These are phyloP conservation scores for Crossaster papposus DNA, from an alignment of 53 echinoderm and acorn worm species.

Conservation along the genomic window DNA sequence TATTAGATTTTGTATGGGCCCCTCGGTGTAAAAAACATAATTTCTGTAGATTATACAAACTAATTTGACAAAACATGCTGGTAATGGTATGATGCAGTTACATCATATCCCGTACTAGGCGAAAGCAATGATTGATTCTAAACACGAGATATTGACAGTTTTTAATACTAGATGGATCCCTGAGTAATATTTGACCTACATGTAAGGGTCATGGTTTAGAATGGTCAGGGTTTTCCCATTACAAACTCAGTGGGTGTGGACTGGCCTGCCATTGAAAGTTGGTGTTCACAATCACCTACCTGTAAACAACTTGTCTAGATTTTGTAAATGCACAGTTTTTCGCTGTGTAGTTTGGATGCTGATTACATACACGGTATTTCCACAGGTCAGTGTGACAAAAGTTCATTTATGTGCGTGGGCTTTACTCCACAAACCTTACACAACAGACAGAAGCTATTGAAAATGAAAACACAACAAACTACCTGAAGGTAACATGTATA, in stretches of 20 bases:
- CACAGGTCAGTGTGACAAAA: slow-evolving; percentile 19
- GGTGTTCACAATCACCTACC: too few species aligned
- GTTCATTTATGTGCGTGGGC: slow-evolving; percentile 4
- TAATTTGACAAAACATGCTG: too few species aligned
- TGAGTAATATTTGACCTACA: not conserved
- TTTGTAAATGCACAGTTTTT: not conserved
- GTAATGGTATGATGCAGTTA: too few species aligned
- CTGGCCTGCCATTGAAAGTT: too few species aligned
- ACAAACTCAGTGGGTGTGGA: not conserved
- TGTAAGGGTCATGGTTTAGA: not conserved
- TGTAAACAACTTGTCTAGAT: too few species aligned
- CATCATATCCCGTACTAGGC: too few species aligned
- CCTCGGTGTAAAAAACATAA: not conserved
- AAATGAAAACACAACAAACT: slow-evolving; percentile 8
- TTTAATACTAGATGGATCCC: not conserved
- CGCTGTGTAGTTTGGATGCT: not conserved
- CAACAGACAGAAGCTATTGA: slow-evolving; percentile 20
- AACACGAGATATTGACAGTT: not conserved
- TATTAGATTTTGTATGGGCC: not conserved
- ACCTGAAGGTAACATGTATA: not conserved
- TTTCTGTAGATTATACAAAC: too few species aligned
- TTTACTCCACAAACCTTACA: not conserved
- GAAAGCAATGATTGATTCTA: not conserved
- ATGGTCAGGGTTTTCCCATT: not conserved
- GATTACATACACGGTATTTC: not conserved